Conservation (phyloP, 2,888 invertebrate species). For the Lasiommata megera region DNA sequence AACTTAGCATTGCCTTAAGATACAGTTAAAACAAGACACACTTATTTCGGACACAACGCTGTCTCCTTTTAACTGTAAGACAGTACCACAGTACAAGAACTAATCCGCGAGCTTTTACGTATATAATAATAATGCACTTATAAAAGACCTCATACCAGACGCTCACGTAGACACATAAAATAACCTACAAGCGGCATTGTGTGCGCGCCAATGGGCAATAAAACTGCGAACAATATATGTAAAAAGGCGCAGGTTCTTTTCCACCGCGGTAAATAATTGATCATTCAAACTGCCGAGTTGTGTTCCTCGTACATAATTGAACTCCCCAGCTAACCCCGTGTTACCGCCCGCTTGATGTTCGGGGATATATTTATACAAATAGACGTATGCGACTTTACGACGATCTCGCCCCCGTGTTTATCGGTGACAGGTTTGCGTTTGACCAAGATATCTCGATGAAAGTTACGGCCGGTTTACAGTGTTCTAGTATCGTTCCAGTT, state of each 20-base stretch:
- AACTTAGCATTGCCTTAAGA: too few species aligned
- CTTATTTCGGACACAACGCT: too few species aligned
- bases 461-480: too few species aligned
- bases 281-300: slow-evolving; percentile 79
- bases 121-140: too few species aligned
- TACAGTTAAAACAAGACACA: too few species aligned
- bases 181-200: slow-evolving; percentile 43
- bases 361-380: slow-evolving; percentile 25
- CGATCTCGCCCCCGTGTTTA: neutral
- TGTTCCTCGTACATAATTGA: slow-evolving; percentile 79
- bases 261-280: slow-evolving; percentile 77
- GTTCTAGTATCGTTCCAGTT: too few species aligned
- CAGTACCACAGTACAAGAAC: too few species aligned
- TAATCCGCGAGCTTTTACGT: too few species aligned
- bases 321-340: slow-evolving; percentile 66
- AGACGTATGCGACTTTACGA: slow-evolving; percentile 12
- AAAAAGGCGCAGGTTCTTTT: slow-evolving; percentile 62
- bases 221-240: slow-evolving; percentile 69
- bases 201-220: slow-evolving; percentile 60
- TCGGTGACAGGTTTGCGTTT: slow-evolving; percentile 1
- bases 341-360: slow-evolving; percentile 66
- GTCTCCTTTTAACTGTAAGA: too few species aligned
- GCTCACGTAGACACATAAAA: slow-evolving; percentile 29
- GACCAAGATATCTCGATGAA: neutral
- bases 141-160: neutral